Conservation (phyloP, 1,140 invertebrate genomes). For the Macrosteles quadrilineatus region DNA sequence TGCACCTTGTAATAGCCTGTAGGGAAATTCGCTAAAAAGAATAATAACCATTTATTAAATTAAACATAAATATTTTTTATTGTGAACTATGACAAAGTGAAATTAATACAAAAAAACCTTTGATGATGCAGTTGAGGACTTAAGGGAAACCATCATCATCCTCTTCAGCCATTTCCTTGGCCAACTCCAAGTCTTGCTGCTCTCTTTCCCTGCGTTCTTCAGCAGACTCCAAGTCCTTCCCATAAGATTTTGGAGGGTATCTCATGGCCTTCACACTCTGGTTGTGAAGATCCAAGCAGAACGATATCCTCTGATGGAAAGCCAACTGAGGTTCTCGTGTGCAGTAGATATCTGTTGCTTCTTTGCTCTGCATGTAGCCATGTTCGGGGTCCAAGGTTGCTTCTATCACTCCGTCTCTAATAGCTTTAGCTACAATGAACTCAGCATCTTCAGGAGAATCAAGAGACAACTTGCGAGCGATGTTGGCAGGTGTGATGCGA, state of each 20-base stretch:
- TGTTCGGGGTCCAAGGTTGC: slow-evolving; percentile 94
- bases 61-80: too few species aligned
- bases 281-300: slow-evolving; percentile 97
- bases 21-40: too few species aligned
- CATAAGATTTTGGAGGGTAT: slow-evolving; percentile 98
- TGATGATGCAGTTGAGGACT: slow-evolving; percentile 32
- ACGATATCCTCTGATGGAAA: slow-evolving; percentile 97
- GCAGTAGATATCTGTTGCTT: slow-evolving; percentile 96
- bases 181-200: slow-evolving; percentile 95
- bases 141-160: slow-evolving; percentile 90
- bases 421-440: slow-evolving; percentile 99
- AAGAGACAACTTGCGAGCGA: slow-evolving; percentile 89
- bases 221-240: slow-evolving; percentile 96
- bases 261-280: slow-evolving; percentile 98
- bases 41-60: too few species aligned
- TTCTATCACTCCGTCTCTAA: slow-evolving; percentile 97
- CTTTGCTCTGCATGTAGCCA: slow-evolving; percentile 96
- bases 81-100: too few species aligned
- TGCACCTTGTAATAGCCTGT: too few species aligned
- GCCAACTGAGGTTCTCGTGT: slow-evolving; percentile 95
- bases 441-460: slow-evolving; percentile 98
- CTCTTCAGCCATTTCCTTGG: slow-evolving; percentile 98
- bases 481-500: slow-evolving; percentile 91
- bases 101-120: too few species aligned
- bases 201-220: slow-evolving; percentile 95